Conservation (phyloP, 2,888 invertebrate genomes). For the Limenitis camilla region DNA sequence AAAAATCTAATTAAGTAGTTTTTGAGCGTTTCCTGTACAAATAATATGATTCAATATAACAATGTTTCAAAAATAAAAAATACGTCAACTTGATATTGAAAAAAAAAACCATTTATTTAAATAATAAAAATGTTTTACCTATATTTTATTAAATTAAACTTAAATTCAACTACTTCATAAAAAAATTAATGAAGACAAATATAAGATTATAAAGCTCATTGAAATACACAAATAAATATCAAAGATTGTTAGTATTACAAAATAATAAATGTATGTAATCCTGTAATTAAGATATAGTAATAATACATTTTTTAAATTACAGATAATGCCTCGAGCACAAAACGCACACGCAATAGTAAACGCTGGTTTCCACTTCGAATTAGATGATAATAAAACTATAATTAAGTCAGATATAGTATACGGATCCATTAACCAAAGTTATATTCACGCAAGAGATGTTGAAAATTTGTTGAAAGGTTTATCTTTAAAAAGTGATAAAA, state of each 20-base stretch:
- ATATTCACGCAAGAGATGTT: slow-evolving; percentile 73
- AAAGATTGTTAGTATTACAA: too few relatives aligned
- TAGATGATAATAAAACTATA: slow-evolving; percentile 57
- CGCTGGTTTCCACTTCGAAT: slow-evolving; percentile 80
- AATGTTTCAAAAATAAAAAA: too few relatives aligned
- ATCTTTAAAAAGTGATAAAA: slow-evolving; percentile 52
- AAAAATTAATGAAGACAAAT: too few relatives aligned
- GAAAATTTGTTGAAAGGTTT: slow-evolving; percentile 65
- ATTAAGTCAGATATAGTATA: slow-evolving; percentile 75
- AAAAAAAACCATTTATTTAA: too few relatives aligned
- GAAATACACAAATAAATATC: too few relatives aligned
- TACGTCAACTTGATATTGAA: too few relatives aligned
- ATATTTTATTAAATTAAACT: too few relatives aligned
- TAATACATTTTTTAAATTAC: slow-evolving; percentile 27
- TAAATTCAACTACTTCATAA: too few relatives aligned
- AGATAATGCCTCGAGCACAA: slow-evolving; percentile 85
- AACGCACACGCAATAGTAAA: slow-evolving; percentile 86
- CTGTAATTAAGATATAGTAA: not conserved
- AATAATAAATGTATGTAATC: not conserved
- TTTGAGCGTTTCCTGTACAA: too few relatives aligned
- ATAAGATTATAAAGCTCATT: too few relatives aligned
- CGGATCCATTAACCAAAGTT: slow-evolving; percentile 76
- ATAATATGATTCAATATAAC: too few relatives aligned
- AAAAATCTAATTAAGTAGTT: too few relatives aligned
- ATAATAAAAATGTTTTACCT: not conserved